Conservation (phyloP, 2,797 vertebrate genomes). For the Netta rufina region DNA sequence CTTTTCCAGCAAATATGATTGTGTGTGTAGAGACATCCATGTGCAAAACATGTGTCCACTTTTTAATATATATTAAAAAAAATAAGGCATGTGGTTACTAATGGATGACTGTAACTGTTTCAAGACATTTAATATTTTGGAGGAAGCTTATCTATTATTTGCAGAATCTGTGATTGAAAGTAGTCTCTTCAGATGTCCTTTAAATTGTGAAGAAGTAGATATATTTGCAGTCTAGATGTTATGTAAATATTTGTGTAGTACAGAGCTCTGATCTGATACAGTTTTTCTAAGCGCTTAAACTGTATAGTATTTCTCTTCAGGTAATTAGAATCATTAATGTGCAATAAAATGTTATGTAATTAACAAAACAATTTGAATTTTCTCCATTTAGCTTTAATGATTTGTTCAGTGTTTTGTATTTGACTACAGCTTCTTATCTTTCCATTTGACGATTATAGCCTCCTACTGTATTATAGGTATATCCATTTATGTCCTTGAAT, state of each 20-base stretch:
- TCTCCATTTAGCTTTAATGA: no score
- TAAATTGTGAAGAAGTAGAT: not conserved
- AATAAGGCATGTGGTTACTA: not conserved
- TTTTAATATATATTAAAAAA: not conserved
- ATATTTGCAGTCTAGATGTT: rapidly evolving
- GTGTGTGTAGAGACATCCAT: not conserved
- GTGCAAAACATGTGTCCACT: not conserved
- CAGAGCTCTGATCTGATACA: not conserved
- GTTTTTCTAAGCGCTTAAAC: no score
- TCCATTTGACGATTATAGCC: not conserved
- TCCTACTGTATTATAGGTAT: not conserved
- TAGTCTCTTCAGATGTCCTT: not conserved
- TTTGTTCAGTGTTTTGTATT: not conserved
- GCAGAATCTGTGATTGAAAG: not conserved
- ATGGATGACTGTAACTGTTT: not conserved
- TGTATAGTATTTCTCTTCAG: not conserved
- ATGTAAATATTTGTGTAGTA: not conserved
- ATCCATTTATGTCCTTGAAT: not conserved
- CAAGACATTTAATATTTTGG: not conserved
- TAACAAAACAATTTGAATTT: not conserved
- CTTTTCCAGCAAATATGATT: not conserved
- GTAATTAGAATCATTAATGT: not conserved
- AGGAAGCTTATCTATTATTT: not conserved
- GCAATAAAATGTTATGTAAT: not conserved
- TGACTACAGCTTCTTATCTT: not conserved